Conservation (phyloP, 35 echinoderm and acorn worm genomes). For the Holothuria glaberrima region DNA sequence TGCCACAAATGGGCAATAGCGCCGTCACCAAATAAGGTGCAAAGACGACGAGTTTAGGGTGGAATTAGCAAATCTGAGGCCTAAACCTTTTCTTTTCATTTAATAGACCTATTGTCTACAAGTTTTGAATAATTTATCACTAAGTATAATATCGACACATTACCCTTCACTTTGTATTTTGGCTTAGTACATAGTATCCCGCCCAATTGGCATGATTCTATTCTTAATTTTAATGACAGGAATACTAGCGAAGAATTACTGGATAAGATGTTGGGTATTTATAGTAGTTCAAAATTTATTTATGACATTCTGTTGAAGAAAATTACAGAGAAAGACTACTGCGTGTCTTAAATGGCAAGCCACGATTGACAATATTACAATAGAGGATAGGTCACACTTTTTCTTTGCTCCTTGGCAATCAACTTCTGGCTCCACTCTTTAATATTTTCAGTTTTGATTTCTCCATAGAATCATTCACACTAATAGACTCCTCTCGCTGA, state of each 20-base stretch:
- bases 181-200: conserved; percentile 33
- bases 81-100: too few species aligned
- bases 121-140: neutral
- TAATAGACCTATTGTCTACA: too few species aligned
- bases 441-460: neutral
- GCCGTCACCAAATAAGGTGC: too few species aligned
- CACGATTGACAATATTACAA: neutral
- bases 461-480: too few species aligned
- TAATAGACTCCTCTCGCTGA: neutral
- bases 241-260: conserved; percentile 21
- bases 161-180: conserved; percentile 19
- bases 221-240: neutral
- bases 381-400: conserved; percentile 25
- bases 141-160: conserved; percentile 26
- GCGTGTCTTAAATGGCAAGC: conserved; percentile 14
- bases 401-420: conserved; percentile 23
- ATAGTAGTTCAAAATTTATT: conserved; percentile 28
- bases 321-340: neutral
- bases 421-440: neutral
- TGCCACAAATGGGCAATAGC: too few species aligned
- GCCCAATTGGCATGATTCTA: neutral
- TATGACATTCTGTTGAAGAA: conserved; percentile 12
- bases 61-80: too few species aligned
- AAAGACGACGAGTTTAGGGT: too few species aligned
- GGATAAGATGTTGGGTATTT: neutral